Evolutionary conservation across 2,797 vertebrate genomes (phyloP).

Genomic region (Apogon hyalosoma): DNA sequence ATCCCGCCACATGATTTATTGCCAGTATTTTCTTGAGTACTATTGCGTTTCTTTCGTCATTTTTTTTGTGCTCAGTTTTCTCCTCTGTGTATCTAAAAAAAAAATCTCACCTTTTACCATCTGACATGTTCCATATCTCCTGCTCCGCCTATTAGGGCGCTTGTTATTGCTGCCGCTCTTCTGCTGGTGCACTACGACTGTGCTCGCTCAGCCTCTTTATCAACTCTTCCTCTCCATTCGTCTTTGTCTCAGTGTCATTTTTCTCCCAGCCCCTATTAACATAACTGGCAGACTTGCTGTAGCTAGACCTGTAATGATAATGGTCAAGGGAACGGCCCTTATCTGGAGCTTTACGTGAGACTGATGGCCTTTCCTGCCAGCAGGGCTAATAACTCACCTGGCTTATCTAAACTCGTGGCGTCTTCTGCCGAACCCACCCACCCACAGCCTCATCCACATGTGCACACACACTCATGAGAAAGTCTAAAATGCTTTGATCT

Average conservation of each 20-base stretch:
- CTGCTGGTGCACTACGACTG: slow-evolving; percentile 9
- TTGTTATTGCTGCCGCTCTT: slow-evolving; percentile 35
- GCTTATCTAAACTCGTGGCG: slow-evolving; percentile 59
- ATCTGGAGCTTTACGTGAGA: slow-evolving; percentile 52
- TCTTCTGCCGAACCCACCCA: slow-evolving; percentile 28
- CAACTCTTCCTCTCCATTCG: slow-evolving; percentile 36
- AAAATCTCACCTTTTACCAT: slow-evolving; percentile 33
- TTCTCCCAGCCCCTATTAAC: slow-evolving; percentile 61
- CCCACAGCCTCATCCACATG: slow-evolving; percentile 1
- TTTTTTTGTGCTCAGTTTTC: slow-evolving; percentile 31
- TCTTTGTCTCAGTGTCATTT: slow-evolving; percentile 54
- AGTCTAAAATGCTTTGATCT: slow-evolving; percentile 66
- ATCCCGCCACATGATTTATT: slow-evolving; percentile 40
- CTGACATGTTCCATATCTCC: slow-evolving; percentile 40
- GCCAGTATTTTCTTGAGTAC: slow-evolving; percentile 15
- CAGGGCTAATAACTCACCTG: slow-evolving; percentile 61
- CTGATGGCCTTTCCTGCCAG: slow-evolving; percentile 59
- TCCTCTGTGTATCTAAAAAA: slow-evolving; percentile 10
- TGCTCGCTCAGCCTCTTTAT: slow-evolving; percentile 39
- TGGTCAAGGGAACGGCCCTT: slow-evolving; percentile 60
- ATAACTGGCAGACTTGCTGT: slow-evolving; percentile 49
- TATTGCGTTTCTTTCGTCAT: neutral
- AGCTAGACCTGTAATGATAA: slow-evolving; percentile 67
- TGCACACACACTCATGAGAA: neutral
- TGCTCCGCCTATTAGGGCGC: slow-evolving; percentile 33